A percentile compares a stretch with the other conserved stretches of the same genome.
phyloP scores from a whole-genome alignment of 2,888 invertebrate species.

The Melinopterus prodromus region DNA sequence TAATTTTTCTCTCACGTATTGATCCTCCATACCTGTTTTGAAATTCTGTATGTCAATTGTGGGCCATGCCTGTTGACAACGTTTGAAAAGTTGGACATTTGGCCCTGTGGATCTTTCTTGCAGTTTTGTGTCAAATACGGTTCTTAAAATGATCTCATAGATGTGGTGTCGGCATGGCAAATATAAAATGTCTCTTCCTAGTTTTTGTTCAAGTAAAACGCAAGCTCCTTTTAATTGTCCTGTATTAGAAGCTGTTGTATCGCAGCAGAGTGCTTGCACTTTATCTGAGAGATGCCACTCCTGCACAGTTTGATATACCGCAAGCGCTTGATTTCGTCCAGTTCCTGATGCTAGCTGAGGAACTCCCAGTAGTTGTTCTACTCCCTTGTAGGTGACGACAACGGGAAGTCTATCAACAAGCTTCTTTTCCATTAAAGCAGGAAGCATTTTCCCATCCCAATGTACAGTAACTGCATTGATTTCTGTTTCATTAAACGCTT shows the following conservation, averaged over 20 bases:
- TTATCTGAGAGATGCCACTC: not conserved
- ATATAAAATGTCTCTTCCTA: slow-evolving; percentile 42
- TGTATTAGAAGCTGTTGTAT: slow-evolving; percentile 48
- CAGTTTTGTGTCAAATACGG: slow-evolving; percentile 43
- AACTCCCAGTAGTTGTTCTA: not conserved
- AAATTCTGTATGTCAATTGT: too few species aligned
- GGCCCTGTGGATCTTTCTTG: slow-evolving; percentile 38
- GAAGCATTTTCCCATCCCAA: not conserved
- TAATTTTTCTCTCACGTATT: too few species aligned
- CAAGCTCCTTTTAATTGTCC: slow-evolving; percentile 45
- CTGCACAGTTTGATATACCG: not conserved
- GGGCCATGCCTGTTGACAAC: too few species aligned
- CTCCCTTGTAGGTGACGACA: not conserved
- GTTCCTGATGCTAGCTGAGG: slow-evolving; percentile 4
- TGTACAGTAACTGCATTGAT: not conserved
- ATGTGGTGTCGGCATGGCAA: slow-evolving; percentile 48
- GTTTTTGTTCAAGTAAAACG: slow-evolving; percentile 45
- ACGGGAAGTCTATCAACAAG: not conserved
- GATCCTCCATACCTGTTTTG: too few species aligned
- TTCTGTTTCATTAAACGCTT: not conserved
- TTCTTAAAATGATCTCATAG: slow-evolving; percentile 44
- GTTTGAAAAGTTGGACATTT: slow-evolving; percentile 28
- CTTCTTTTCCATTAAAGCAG: not conserved
- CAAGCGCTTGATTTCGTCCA: not conserved
- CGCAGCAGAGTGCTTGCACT: slow-evolving; percentile 39